Base-by-base conservation (phyloP, 1,140 invertebrate species). In the Pararge aegeria region DNA sequence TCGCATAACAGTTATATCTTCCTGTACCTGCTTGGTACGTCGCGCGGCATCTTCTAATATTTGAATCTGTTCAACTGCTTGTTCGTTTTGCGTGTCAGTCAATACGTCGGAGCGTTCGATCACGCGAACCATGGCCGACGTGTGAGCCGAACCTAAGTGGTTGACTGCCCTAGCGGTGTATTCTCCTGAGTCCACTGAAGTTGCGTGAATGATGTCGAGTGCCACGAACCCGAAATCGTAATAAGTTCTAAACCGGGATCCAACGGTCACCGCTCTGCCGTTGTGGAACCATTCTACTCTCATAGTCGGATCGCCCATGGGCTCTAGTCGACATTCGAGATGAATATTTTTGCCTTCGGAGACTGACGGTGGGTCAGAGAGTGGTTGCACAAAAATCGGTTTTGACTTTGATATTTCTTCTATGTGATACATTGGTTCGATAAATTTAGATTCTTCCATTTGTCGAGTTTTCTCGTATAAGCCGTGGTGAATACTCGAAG, bases 221-320 rank as follows among this genome's bases (percentile, higher is more conserved):
- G 96, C 96, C 19, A 98, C 96, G 74, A 96, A 97, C 10, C 97
- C 97, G 81, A 98, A 98, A 73, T 98, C 97, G 68, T 97, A 97
- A 73, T 98, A 98, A n/a, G 97, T 98, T 77, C 95, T 94, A 88
- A 98, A 98, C 73, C 97, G 93, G 4, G 97, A 98, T 46, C 96
- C 96, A 55, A 97, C 95, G 6, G 96, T 97, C 0, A 97, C 93
- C 7, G 96, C 94, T 70, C 93, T 93, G 21, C 97, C 97, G 89
- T 98, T 98, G 63, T 96, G 95, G 91, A 95, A 98, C 97, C 97
- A 98, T 90, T 98, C 97, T 2, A 98, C 96, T 74, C 95, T 92
- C 96, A 98, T 97, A 0, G 96, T 97, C n/a, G 97, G 97, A 90
- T 98, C 97, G 19, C 96, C 96, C 94, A 97, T 97, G 0, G 97